These are phyloP conservation scores for Chaetops frenatus DNA, from an alignment of 2,113 vertebrate species.

Conservation along the genomic window DNA sequence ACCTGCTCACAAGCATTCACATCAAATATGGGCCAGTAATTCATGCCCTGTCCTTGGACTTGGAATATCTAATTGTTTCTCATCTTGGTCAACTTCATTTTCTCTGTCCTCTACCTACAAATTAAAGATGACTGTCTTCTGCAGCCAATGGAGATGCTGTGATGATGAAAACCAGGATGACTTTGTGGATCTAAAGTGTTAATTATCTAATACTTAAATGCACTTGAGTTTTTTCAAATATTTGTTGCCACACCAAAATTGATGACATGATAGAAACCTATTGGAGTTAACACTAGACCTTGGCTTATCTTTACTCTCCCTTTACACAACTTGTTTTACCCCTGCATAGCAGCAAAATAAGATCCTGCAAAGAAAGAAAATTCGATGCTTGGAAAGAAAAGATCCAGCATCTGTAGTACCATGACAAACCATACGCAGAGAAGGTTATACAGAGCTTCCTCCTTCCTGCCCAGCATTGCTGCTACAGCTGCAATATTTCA, in stretches of 20 bases:
- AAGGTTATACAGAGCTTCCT: neutral
- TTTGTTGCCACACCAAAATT: neutral
- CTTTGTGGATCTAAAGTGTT: neutral
- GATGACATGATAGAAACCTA: neutral
- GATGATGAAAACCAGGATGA: neutral
- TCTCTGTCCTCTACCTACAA: neutral
- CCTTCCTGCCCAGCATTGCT: neutral
- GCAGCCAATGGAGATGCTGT: neutral
- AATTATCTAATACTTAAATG: neutral
- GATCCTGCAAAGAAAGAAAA: neutral
- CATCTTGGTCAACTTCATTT: neutral
- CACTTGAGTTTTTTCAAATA: neutral
- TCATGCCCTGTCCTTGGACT: neutral
- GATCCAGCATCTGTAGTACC: neutral
- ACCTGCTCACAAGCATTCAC: neutral
- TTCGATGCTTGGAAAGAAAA: neutral
- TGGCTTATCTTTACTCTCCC: neutral
- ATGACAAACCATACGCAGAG: neutral
- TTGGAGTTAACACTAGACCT: neutral
- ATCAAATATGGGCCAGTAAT: neutral
- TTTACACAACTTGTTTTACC: neutral
- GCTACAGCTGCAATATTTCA: neutral
- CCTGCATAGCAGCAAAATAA: neutral
- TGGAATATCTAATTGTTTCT: neutral
- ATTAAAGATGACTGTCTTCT: neutral